phyloP scores from a whole-genome alignment of 1,140 invertebrate genomes.

The Aphelinus atriplicis region DNA sequence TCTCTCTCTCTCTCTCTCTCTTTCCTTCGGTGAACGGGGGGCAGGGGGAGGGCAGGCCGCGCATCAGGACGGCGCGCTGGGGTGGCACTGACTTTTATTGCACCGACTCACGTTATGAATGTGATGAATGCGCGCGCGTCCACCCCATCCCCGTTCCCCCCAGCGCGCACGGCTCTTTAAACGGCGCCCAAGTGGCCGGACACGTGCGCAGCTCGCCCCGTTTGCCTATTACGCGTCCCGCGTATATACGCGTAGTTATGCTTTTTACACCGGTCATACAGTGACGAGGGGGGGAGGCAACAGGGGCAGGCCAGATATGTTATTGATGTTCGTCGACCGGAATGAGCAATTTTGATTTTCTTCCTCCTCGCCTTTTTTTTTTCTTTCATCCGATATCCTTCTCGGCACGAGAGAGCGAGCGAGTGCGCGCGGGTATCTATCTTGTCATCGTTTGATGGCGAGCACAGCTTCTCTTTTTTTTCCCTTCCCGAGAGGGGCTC shows the following conservation, averaged over 20 bases:
- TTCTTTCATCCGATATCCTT: neutral
- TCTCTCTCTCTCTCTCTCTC: neutral
- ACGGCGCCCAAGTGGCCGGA: conserved; percentile 1
- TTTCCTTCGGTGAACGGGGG: neutral
- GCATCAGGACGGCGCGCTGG: no score
- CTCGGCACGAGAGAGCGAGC: no score
- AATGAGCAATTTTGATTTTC: conserved; percentile 42
- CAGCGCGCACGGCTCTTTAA: conserved; percentile 20
- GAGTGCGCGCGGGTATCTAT: conserved; percentile 17
- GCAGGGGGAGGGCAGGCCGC: neutral
- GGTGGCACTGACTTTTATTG: conserved; percentile 49
- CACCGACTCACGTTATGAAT: conserved; percentile 49
- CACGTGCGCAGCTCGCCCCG: conserved; percentile 11
- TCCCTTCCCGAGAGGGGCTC: neutral
- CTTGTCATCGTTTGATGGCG: conserved; percentile 33
- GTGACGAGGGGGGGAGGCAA: neutral
- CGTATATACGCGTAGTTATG: conserved; percentile 38
- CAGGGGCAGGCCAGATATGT: conserved; percentile 25
- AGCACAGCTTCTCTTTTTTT: conserved; percentile 2
- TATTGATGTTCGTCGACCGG: conserved; percentile 39
- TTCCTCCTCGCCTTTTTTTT: neutral
- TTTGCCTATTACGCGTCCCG: neutral
- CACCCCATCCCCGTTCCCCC: conserved; percentile 25
- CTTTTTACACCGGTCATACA: conserved; percentile 38
- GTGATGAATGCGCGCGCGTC: conserved; percentile 39